Conservation (phyloP, 2,888 invertebrate genomes). For the Apotomis turbidana region DNA sequence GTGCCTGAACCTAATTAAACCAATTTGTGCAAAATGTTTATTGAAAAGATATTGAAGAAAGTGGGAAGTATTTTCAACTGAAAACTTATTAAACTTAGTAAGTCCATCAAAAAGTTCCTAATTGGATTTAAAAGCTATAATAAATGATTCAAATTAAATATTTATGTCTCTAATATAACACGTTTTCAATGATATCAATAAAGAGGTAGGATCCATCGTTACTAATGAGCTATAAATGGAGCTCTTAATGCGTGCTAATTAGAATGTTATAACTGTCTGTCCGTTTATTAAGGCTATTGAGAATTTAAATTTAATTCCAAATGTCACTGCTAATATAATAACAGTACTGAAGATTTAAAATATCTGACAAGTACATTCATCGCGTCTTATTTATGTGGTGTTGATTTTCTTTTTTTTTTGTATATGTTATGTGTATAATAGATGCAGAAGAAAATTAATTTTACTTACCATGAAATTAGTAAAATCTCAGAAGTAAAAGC, state of each 20-base stretch:
- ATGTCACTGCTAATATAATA: not conserved
- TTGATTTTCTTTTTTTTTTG: too few relatives aligned
- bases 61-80: not conserved
- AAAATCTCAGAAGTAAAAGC: too few relatives aligned
- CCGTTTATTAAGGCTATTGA: not conserved
- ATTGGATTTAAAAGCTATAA: not conserved
- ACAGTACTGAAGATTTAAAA: too few relatives aligned
- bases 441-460: too few relatives aligned
- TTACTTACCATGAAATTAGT: too few relatives aligned
- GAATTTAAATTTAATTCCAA: not conserved
- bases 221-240: slow-evolving; percentile 26
- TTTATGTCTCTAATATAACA: not conserved
- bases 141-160: not conserved
- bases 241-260: slow-evolving; percentile 20
- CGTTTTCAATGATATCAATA: not conserved
- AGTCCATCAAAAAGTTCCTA: not conserved
- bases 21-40: not conserved
- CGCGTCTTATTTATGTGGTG: not conserved
- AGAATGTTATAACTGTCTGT: slow-evolving; percentile 19
- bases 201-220: slow-evolving; percentile 3
- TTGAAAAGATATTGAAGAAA: not conserved
- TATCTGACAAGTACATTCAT: not conserved
- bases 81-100: slow-evolving; percentile 1
- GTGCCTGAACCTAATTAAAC: not conserved
- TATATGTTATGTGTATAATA: too few relatives aligned